Evolutionary conservation across 2,113 vertebrate genomes (phyloP), one percentile per base, ranked within the genome.

Genomic region (Lamprotornis superbus): DNA sequence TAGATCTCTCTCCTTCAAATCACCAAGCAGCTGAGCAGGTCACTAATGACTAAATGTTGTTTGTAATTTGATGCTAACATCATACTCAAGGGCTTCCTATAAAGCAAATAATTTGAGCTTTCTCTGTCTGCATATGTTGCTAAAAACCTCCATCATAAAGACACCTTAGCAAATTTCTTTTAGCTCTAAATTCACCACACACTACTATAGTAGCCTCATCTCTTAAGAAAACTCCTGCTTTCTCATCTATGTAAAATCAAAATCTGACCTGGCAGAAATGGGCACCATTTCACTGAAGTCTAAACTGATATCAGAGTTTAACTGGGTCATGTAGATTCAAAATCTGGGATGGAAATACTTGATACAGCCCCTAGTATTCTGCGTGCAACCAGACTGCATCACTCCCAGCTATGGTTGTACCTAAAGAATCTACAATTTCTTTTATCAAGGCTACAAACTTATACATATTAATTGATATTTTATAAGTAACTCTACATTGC

Each of bases 31-130:
- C 31, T 42, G 64, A 89, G 30, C 60, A 91, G 71, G 88, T 93
- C 81, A 65, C 81, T 94, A 96, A 97, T 93, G 81, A 95, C 53
- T 80, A 88, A 89, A 93, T 77, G 42, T 56, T 75, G 42, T 89
- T 88, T 85, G 63, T 23, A 52, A 81, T 87, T 44, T 95, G 47
- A 91, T 50, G 44, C 42, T 78, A 88, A 61, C 37, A 93, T 44
- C 21, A 37, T 49, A 82, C 46, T 83, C 69, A 78, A 78, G 49
- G 35, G 67, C 28, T 87, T 96, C 33, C 40, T 63, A 75, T 25
- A 91, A 75, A 55, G 67, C 67, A 81, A 92, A 85, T 27, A 82
- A 89, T 80, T 64, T 35, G 1, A 57, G 21, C 22, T 64, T 89
- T 73, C 86, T 70, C 21, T 77, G 46, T 91, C 59, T 68, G 40